Evolutionary conservation across 23 tunicate genomes (phyloP).

Genomic region (Corella eumyota): DNA sequence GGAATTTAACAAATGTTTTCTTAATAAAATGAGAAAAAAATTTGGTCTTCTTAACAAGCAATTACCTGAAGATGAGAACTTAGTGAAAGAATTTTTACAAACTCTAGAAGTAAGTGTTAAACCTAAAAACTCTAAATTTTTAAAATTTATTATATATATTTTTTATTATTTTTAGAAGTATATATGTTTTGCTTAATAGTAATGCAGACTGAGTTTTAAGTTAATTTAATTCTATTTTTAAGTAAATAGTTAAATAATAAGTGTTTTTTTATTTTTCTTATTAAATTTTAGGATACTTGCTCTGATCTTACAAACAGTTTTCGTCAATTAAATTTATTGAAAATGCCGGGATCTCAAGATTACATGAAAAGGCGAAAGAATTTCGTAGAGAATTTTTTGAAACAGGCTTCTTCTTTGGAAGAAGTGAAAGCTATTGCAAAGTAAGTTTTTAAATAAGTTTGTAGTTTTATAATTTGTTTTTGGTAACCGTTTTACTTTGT

Average conservation of each 20-base stretch:
- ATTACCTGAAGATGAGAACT: constrained; percentile 28
- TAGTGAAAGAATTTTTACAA: constrained; percentile 27
- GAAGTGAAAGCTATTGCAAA: constrained; percentile 18
- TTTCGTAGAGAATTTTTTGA: constrained; percentile 8
- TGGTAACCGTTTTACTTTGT: too few relatives aligned
- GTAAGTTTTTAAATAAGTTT: constrained; percentile 7
- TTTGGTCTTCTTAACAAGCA: constrained; percentile 34
- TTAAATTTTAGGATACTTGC: constrained; percentile 48
- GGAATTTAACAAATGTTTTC: constrained; percentile 13
- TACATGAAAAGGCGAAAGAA: constrained; percentile 16
- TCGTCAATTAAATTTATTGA: constrained; percentile 26
- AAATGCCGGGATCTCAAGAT: constrained; percentile 16
- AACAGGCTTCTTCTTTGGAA: constrained; percentile 21
- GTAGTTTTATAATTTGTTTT: too few relatives aligned
- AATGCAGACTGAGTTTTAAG: too few relatives aligned
- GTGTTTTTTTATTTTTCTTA: background rate
- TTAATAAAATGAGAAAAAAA: constrained; percentile 51
- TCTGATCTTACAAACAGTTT: constrained; percentile 87
- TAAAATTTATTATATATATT: too few relatives aligned
- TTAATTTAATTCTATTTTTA: too few relatives aligned
- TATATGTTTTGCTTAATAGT: too few relatives aligned
- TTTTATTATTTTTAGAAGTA: too few relatives aligned
- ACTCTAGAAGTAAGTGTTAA: too few relatives aligned
- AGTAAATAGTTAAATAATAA: background rate
- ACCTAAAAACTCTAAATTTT: too few relatives aligned